Evolutionary conservation across 1,140 invertebrate species (phyloP), one percentile per base, ranked within the genome.

Genomic region (Aphaenogaster ashmeadi): DNA sequence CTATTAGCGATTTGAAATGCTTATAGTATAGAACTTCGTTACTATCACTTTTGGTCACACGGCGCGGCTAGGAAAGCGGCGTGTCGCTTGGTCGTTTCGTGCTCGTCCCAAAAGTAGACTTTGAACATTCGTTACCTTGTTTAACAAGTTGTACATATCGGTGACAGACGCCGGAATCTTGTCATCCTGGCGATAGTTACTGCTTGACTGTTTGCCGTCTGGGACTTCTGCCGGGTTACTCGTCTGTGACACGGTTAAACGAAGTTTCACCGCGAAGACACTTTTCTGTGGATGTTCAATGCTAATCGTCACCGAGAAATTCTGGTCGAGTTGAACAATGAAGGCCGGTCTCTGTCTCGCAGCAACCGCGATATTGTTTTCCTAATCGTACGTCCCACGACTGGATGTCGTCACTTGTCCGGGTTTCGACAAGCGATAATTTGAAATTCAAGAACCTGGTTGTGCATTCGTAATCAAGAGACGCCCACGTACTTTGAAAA

Each of bases 391-490:
- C 41, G 18, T 47, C 80, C 13, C 41, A 72, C 44, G 67, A 74
- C 50, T 36, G 80, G 13, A 80, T 80, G 33, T 7, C 47, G 77
- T 79, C 60, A 58, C 52, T 69, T 58, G 66, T 58, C 52, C 21
- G 54, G 2, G n/a, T 54, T 38, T 60, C 21, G 69, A 74, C 67
- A 60, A 58, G 18, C 36, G 52, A 75, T 50, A 60, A 84, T 84
- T 75, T 84, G 80, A 75, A 75, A 84, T 84, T 84, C 80, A 60
- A 84, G n/a, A 44, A 75, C 41, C 27, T 36, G 67, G 15, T 72
- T 44, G 52, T 6, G 54, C 38, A 83, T 83, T 47, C 67, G 41
- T 47, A 83, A 83, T 44, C 27, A 38, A 33, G 6, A 8, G 33
- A 21, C 21, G 21, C 67, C 33, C 9, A 33, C 44, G 52, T 47